phyloP scores from a whole-genome alignment of 2,888 invertebrate species.

The Rhagonycha lutea region DNA sequence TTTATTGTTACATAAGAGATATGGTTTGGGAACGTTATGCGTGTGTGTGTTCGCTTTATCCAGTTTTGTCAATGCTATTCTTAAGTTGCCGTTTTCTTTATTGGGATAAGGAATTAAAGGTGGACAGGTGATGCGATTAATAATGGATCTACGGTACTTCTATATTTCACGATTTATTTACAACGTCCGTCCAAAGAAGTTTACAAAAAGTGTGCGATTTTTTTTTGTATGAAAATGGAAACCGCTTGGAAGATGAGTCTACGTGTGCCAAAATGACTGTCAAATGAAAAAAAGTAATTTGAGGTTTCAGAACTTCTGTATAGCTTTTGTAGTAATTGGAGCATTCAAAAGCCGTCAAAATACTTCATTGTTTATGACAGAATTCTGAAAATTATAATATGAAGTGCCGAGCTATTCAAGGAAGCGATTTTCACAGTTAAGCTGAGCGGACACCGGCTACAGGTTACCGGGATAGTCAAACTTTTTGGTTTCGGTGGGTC shows the following conservation, averaged over 20 bases:
- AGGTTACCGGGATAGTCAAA: too few relatives aligned
- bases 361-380: not conserved
- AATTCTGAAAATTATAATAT: too few relatives aligned
- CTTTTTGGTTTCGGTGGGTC: too few relatives aligned
- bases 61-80: slow-evolving; percentile 11
- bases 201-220: not conserved
- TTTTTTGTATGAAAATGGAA: not conserved
- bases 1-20: slow-evolving; percentile 33
- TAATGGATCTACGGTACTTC: not conserved
- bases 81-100: not conserved
- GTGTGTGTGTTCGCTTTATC: slow-evolving; percentile 5
- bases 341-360: not conserved
- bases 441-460: too few relatives aligned
- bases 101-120: not conserved
- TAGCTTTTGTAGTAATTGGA: not conserved
- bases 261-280: not conserved
- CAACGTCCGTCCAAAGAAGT: not conserved
- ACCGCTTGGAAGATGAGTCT: not conserved
- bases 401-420: too few relatives aligned
- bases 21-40: slow-evolving; percentile 12
- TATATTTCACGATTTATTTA: not conserved
- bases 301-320: not conserved
- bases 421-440: too few relatives aligned
- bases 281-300: not conserved
- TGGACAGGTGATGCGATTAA: not conserved